Percentiles rank a stretch among this genome's conserved stretches.
These are phyloP conservation scores for Entelurus aequoreus DNA, from an alignment of 2,113 vertebrate genomes.

Conservation along the genomic window DNA sequence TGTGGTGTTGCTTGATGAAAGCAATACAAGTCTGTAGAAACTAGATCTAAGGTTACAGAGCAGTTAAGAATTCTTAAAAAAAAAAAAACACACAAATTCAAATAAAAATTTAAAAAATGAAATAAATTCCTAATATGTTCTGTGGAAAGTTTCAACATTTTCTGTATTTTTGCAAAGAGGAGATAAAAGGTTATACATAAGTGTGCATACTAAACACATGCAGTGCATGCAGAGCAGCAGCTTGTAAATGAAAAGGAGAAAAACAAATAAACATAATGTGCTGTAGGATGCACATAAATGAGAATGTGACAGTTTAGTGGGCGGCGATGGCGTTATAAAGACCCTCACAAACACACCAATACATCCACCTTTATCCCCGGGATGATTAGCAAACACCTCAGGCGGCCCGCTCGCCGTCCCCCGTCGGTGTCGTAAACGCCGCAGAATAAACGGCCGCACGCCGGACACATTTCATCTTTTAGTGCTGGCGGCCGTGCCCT, in stretches of 20 bases:
- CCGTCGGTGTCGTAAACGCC: constrained; percentile 11
- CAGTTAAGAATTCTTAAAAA: too few species aligned
- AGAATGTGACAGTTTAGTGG: constrained; percentile 1
- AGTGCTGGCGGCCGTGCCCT: constrained; percentile 26
- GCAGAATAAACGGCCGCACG: constrained; percentile 26
- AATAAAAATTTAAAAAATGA: too few species aligned
- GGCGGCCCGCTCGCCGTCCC: constrained; percentile 16
- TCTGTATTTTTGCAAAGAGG: neutral
- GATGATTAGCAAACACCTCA: constrained; percentile 33
- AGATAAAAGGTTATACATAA: neutral
- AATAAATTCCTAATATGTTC: too few species aligned
- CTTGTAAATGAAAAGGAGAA: neutral
- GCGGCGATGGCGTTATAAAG: neutral
- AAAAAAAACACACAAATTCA: too few species aligned
- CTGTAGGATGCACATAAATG: neutral
- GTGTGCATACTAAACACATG: neutral
- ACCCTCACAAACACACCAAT: constrained; percentile 17
- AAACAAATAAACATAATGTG: neutral
- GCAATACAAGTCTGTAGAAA: too few species aligned
- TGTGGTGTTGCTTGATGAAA: too few species aligned
- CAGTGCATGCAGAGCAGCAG: neutral
- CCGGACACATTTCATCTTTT: constrained; percentile 38
- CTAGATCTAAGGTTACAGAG: too few species aligned
- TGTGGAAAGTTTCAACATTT: neutral
- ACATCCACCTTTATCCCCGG: constrained; percentile 12